Evolutionary conservation across 2,888 invertebrate genomes (phyloP).

Genomic region (Mystacides longicornis): DNA sequence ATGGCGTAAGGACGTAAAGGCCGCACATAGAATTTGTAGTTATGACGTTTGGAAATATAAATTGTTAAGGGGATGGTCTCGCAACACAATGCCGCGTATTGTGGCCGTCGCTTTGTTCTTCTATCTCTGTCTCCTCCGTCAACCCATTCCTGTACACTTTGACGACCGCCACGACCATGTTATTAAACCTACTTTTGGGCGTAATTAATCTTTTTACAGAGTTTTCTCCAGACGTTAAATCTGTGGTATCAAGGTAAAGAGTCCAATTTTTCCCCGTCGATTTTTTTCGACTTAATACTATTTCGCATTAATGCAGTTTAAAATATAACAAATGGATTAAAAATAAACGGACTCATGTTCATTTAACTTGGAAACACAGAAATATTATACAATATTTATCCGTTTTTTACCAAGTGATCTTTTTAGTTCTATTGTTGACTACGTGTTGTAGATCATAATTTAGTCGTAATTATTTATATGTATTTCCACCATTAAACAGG

Average conservation of each 20-base stretch:
- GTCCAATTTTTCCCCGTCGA: too few species aligned
- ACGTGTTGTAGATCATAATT: too few species aligned
- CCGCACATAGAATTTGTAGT: neutral
- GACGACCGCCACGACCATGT: conserved; percentile 8
- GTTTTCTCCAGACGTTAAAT: conserved; percentile 22
- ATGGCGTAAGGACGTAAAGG: conserved; percentile 2
- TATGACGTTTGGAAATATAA: conserved; percentile 4
- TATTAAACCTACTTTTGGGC: conserved; percentile 20
- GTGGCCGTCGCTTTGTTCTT: conserved; percentile 24
- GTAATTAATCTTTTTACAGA: conserved; percentile 25
- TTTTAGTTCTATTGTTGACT: too few species aligned
- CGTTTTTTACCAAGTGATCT: too few species aligned
- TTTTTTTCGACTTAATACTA: too few species aligned
- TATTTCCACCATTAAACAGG: too few species aligned
- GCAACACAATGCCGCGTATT: conserved; percentile 32
- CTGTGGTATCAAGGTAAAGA: conserved; percentile 21
- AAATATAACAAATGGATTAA: too few species aligned
- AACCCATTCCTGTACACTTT: neutral
- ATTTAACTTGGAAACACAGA: too few species aligned
- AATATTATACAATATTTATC: too few species aligned
- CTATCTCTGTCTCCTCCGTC: conserved; percentile 17
- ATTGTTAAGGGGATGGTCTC: conserved; percentile 30
- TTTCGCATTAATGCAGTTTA: too few species aligned
- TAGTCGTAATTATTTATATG: too few species aligned
- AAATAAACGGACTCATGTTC: too few species aligned